Base-by-base conservation (phyloP, 1,140 invertebrate genomes). In the Pogonomyrmex barbatus region DNA sequence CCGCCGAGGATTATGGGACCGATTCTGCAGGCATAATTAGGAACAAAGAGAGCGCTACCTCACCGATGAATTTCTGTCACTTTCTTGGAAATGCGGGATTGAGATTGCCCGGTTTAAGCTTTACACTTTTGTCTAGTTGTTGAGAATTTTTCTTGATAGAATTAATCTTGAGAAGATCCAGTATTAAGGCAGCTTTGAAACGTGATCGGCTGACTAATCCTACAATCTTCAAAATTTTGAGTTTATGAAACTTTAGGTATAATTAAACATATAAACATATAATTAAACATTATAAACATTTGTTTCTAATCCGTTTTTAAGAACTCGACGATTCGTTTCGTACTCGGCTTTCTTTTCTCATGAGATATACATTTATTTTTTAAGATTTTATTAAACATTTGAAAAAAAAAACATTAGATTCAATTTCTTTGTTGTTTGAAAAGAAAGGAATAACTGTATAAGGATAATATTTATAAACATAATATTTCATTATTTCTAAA, bases 1-100 rank as follows among this genome's bases (percentile, higher is more conserved):
- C 79, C 42, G 79, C 68, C 42, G 54, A 83, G 79, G 79, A 83
- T 83, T 56, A 83, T 75, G 56, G 54, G 79, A 83, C 68, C 47
- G 54, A 82, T 82, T 39, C 67, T 42, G 42, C 79, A 62, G 56
- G 42, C 68, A 24, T 83, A 83, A 83, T 83, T 83, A 83, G 54
- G 68, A 83, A 83, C 79, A 83, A 83, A 83, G 79, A 70, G 42
- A 73, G 42, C 54, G 39, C 42, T 60, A 67, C 42, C 39, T 82
- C 17, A 10, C 17, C 17, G 36, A 47, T 82, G 30, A 58, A 73
- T 58, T 82, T 71, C 42, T 56, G 63, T 54, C 77, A 54, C 24
- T 68, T 79, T 67, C 12, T 24, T 54, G 36, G 12, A 68, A 76
- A 58, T 39, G 39, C 12, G 10, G n/a, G 63, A 67, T n/a, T 17